Base-by-base conservation (phyloP, 2,113 vertebrate genomes). In the Sebastes schlegelii region DNA sequence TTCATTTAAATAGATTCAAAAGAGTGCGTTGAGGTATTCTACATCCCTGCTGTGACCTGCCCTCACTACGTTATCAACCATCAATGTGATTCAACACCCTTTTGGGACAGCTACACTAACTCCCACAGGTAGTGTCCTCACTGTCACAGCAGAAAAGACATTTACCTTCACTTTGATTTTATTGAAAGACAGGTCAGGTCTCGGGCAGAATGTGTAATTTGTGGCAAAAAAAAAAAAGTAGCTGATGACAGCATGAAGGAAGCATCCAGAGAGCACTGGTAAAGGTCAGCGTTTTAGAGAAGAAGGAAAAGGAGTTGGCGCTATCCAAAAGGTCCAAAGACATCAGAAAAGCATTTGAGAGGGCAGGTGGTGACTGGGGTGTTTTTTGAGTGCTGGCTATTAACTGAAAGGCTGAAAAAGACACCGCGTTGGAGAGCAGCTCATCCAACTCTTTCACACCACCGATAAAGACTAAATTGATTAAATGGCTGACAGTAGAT, bases 211-310 rank as follows among this genome's bases (percentile, higher is more conserved):
- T 26, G 62, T 58, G 51, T 66, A 51, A 74, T 81, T 62, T 61
- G 57, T 3, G 19, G 14, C 3, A 11, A 74, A 16, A 23, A 61
- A 13, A n/a, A 67, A 46, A 23, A 72, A 66, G 62, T 1, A 54
- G 62, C 66, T 13, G 62, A 76, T 60, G 76, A 65, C 68, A 58
- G 57, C 69, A 1, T 17, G 65, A 76, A 23, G 65, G 2, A 42
- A 73, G 57, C 69, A 40, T 6, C 77, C 8, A 51, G 23, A 79
- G 48, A 67, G 13, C 9, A 1, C 10, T 5, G 14, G 16, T 48
- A 90, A 88, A 86, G 74, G 83, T 84, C 58, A 77, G 67, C 40
- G 61, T n/a, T 45, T 51, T n/a, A 34, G 48, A 48, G 57, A 23
- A 66, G 45, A 66, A 21, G 26, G 26, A 70, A 54, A 43, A 17